Evolutionary conservation across 1,140 invertebrate species (phyloP).

Genomic region (Neodiprion lecontei): DNA sequence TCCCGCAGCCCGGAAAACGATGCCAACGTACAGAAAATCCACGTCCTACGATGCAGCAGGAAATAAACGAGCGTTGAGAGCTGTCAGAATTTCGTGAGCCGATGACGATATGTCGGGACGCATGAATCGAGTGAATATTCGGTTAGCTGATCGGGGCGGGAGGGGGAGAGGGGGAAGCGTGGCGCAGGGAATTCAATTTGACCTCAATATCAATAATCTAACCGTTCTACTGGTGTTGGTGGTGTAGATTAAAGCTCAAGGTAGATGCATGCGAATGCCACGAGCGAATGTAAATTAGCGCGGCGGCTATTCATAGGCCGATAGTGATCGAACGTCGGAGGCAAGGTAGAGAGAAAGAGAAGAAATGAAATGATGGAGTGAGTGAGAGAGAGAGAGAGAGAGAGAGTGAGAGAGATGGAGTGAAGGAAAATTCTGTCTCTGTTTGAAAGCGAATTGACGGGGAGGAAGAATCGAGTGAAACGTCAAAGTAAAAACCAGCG

Average conservation of each 20-base stretch:
- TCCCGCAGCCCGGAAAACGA: slow-evolving; percentile 10
- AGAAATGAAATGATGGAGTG: background rate
- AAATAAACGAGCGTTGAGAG: background rate
- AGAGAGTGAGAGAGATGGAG: background rate
- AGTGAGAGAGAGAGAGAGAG: slow-evolving; percentile 22
- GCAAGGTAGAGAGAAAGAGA: slow-evolving; percentile 34
- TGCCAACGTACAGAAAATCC: background rate
- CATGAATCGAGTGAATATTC: too few species aligned
- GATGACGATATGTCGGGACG: background rate
- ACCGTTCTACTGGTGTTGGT: slow-evolving; percentile 26
- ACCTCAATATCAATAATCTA: slow-evolving; percentile 23
- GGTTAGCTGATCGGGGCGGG: too few species aligned
- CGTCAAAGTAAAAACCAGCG: slow-evolving; percentile 18
- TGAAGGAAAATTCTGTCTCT: slow-evolving; percentile 20
- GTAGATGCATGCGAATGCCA: slow-evolving; percentile 16
- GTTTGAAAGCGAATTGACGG: slow-evolving; percentile 38
- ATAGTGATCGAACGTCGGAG: slow-evolving; percentile 36
- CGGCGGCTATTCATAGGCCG: slow-evolving; percentile 49
- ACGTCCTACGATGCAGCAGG: background rate
- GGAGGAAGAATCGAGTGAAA: slow-evolving; percentile 29
- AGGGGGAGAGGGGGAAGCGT: too few species aligned
- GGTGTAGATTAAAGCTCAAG: slow-evolving; percentile 14
- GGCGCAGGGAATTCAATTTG: background rate
- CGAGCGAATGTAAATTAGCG: slow-evolving; percentile 46
- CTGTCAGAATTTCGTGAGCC: slow-evolving; percentile 9